These are phyloP conservation scores for Neogobius melanostomus DNA, from an alignment of 2,113 vertebrate genomes.

Conservation along the genomic window DNA sequence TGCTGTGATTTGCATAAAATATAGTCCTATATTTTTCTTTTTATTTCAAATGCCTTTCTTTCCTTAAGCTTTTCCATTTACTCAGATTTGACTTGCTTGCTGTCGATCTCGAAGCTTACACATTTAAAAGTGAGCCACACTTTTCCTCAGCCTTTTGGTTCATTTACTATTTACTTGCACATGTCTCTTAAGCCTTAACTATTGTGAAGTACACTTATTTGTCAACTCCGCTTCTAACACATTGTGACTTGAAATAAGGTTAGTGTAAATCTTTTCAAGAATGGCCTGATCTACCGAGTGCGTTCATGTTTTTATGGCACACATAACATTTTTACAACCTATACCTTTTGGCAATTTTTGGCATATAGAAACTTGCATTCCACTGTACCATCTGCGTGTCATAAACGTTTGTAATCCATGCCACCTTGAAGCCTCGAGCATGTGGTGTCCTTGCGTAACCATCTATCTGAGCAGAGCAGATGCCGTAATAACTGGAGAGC, in stretches of 20 bases:
- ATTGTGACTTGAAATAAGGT: neutral
- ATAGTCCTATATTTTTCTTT: neutral
- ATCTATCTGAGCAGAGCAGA: conserved; percentile 27
- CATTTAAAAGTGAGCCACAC: neutral
- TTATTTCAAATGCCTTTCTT: neutral
- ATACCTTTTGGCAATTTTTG: conserved; percentile 19
- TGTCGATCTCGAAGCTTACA: too few relatives aligned
- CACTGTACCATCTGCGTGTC: neutral
- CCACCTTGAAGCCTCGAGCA: conserved; percentile 43
- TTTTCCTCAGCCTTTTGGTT: neutral
- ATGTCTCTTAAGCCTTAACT: neutral
- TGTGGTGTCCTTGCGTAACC: conserved; percentile 22
- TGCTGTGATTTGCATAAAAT: neutral
- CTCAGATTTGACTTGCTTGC: too few relatives aligned
- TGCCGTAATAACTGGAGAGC: conserved; percentile 4
- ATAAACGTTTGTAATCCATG: conserved; percentile 19
- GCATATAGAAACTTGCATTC: neutral
- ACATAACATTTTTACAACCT: neutral
- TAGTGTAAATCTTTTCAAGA: neutral
- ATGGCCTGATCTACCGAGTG: neutral
- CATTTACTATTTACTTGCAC: neutral
- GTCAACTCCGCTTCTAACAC: neutral
- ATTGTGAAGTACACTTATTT: neutral
- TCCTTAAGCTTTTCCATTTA: neutral
- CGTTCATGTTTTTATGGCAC: conserved; percentile 1